These are phyloP conservation scores for Meloidogyne chitwoodi DNA, from an alignment of 1,140 invertebrate species.

Conservation along the genomic window DNA sequence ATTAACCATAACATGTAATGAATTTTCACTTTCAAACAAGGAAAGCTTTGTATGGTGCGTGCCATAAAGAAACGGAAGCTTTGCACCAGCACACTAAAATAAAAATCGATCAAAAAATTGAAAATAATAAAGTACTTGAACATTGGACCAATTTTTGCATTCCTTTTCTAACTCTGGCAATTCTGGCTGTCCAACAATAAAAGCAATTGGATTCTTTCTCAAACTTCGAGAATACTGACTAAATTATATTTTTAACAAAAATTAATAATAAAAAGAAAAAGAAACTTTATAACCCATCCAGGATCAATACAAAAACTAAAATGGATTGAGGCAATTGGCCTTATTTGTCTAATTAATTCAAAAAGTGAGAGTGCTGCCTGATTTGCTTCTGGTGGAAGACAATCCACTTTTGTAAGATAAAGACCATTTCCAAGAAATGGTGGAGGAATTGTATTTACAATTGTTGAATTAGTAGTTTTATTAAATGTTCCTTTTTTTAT, in stretches of 20 bases:
- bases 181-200: constrained; percentile 15
- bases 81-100: neutral
- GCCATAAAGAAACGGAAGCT: constrained; percentile 19
- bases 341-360: constrained; percentile 16
- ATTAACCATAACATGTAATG: constrained; percentile 22
- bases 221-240: constrained; percentile 25
- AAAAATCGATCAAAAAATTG: neutral
- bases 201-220: constrained; percentile 14
- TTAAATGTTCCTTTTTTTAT: neutral
- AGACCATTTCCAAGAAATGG: constrained; percentile 6
- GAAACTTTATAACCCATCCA: constrained; percentile 18
- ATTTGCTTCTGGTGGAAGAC: constrained; percentile 1
- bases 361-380: constrained; percentile 20
- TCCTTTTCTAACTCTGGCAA: neutral
- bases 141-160: neutral
- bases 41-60: constrained; percentile 31
- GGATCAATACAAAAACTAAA: constrained; percentile 32
- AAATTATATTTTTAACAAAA: constrained; percentile 5
- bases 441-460: neutral
- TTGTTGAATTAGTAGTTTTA: neutral
- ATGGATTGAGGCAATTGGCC: constrained; percentile 30
- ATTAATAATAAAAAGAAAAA: neutral
- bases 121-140: neutral
- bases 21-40: constrained; percentile 18
- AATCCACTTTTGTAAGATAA: constrained; percentile 4